A percentile compares a stretch with the other conserved stretches of the same genome.
Evolutionary conservation across 2,888 invertebrate species (phyloP).

Genomic region (Empis livida): DNA sequence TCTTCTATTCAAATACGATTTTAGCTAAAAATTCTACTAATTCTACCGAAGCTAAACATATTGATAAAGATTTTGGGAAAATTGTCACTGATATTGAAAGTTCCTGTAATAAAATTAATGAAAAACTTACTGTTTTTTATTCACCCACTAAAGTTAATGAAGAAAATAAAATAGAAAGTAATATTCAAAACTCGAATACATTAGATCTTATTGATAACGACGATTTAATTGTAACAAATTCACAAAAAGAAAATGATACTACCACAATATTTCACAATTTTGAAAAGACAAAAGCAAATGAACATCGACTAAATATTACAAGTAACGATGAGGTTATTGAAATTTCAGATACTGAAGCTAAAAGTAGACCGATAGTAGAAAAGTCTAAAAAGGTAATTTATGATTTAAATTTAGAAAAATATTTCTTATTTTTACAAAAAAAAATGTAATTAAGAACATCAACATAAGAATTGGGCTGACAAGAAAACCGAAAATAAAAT

Average conservation of each 20-base stretch:
- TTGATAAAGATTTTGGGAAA: not conserved
- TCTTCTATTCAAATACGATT: conserved; percentile 34
- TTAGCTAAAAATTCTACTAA: conserved; percentile 1
- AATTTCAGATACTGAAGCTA: conserved; percentile 4
- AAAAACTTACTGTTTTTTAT: not conserved
- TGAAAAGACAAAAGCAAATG: not conserved
- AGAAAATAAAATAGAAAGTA: not conserved
- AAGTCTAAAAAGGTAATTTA: conserved; percentile 19
- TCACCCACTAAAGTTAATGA: not conserved
- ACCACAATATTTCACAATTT: not conserved
- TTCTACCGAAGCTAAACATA: not conserved
- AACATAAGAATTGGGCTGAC: not conserved
- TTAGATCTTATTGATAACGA: no score
- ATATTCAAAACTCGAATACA: no score
- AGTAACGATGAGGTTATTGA: not conserved
- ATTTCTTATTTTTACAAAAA: not conserved
- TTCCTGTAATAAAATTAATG: not conserved
- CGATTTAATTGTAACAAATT: not conserved
- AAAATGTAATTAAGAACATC: no score
- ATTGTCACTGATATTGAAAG: not conserved
- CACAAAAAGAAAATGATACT: not conserved
- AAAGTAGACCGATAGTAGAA: conserved; percentile 26
- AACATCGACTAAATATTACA: not conserved
- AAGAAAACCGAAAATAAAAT: conserved; percentile 2
- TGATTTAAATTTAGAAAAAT: not conserved